Evolutionary conservation across 2,113 vertebrate species (phyloP), one percentile per base, ranked within the genome.

Genomic region (Siniperca chuatsi): DNA sequence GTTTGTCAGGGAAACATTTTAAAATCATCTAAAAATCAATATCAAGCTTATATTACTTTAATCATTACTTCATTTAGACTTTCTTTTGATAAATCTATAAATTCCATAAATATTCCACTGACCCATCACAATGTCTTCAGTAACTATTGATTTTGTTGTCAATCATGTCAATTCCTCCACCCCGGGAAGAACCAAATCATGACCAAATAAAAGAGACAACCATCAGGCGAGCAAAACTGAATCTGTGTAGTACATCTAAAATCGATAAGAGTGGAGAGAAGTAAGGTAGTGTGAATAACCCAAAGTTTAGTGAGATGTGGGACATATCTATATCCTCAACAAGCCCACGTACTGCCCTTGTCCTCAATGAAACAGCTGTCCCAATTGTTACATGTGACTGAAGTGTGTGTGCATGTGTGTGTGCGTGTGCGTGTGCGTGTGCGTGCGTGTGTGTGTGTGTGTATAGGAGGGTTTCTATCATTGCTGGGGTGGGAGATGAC

Each of bases 271-370:
- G 75, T 11, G 60, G 50, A 70, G 70, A 82, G 76, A 80, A 87
- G 76, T 60, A 78, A 54, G 83, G 48, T 42, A 35, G 72, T 81
- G 78, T 84, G 82, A 88, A 82, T 76, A 85, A 86, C 69, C 62
- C 72, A 82, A 90, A 93, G 83, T 93, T 92, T 83, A 62, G 76
- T 44, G 82, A 82, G 84, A 90, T 85, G 87, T 66, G 80, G 82
- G 88, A 92, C 67, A 67, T 78, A 90, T 92, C 85, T 37, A 65
- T 89, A 75, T 82, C 71, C 64, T 68, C 73, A 80, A 88, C 89
- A 89, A 82, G 88, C 80, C 75, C 72, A 46, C 48, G 25, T 48
- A 33, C 87, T 81, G 84, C 81, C 84, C 86, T 79, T 44, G 50
- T 55, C 81, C 76, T 84, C 78, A 72, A 70, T 71, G 54, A 87